Conservation (phyloP, 2,797 vertebrate genomes). For the Melanotaenia pygmaea region DNA sequence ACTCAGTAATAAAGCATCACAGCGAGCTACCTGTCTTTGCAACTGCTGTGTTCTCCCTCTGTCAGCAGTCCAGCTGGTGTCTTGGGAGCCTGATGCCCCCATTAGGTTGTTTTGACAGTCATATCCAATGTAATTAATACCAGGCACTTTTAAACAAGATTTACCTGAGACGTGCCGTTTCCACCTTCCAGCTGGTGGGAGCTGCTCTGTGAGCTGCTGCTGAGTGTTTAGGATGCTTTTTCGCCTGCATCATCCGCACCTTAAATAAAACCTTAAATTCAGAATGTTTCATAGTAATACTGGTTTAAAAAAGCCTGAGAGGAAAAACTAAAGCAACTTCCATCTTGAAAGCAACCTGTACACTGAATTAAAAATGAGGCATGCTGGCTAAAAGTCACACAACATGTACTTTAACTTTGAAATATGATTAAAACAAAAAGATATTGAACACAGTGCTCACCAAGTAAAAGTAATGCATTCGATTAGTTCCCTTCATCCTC, state of each 20-base stretch:
- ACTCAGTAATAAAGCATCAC: slow-evolving; percentile 39
- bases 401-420: neutral
- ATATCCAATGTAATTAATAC: slow-evolving; percentile 75
- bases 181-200: slow-evolving; percentile 46
- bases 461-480: neutral
- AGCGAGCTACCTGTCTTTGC: slow-evolving; percentile 45
- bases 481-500: slow-evolving; percentile 9
- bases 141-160: slow-evolving; percentile 70
- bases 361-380: neutral
- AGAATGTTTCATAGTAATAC: slow-evolving; percentile 40
- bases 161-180: slow-evolving; percentile 62
- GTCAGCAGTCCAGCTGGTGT: slow-evolving; percentile 71
- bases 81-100: slow-evolving; percentile 52
- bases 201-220: slow-evolving; percentile 41
- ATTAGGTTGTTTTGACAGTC: slow-evolving; percentile 74
- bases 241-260: slow-evolving; percentile 23
- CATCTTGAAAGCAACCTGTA: slow-evolving; percentile 19
- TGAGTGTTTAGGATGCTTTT: slow-evolving; percentile 42
- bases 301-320: slow-evolving; percentile 34
- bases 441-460: neutral
- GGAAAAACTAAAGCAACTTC: slow-evolving; percentile 26
- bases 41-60: slow-evolving; percentile 47
- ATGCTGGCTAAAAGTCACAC: neutral
- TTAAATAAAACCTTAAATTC: slow-evolving; percentile 41
- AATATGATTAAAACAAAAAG: neutral